Evolutionary conservation across 2,797 vertebrate genomes (phyloP), one percentile per base, ranked within the genome.

Genomic region (Microtus obscurus): DNA sequence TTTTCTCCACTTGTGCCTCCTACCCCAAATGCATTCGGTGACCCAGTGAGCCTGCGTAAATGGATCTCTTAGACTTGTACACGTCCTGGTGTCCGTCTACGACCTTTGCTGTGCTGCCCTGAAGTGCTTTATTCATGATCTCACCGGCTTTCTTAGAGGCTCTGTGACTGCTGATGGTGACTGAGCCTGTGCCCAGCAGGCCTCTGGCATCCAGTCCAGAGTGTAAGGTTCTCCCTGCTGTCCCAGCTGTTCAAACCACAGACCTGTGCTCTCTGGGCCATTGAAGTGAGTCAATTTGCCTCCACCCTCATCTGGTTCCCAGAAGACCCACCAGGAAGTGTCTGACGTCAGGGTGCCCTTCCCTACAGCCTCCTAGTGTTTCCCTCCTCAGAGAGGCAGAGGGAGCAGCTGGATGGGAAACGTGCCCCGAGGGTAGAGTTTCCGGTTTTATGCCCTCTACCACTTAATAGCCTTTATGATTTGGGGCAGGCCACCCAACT

Each of bases 41-140:
- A 3, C 51, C 43, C 45, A 19, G 17, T 25, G 82, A 79, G 73
- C 10, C 56, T 7, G 29, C 9, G 27, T 7, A 31, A 11, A 11
- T 7, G 37, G 34, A 16, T 1, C 12, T 31, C 43, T 27, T 40
- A 65, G 85, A 53, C 76, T 6, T 78, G n/a, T 3, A 0, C 21
- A 0, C 4, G 6, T 76, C 17, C 13, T 12, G 11, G 1, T 0
- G 0, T 40, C 69, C 0, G 1, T 29, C 51, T 29, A 29, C 9
- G 3, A 2, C 40, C 19, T 59, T 43, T 5, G 14, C 76, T 25
- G 16, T 4, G 12, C 40, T 34, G 71, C 92, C 71, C 6, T 6
- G 56, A 65, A 34, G 0, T 5, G 8, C 40, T 37, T 63, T 21
- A 8, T 43, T n/a, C 23, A 5, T n/a, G 21, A 9, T 3, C 45